Percentiles rank a stretch among this genome's conserved stretches.
Conservation (phyloP, 2,113 vertebrate species). For the Scatophagus argus region DNA sequence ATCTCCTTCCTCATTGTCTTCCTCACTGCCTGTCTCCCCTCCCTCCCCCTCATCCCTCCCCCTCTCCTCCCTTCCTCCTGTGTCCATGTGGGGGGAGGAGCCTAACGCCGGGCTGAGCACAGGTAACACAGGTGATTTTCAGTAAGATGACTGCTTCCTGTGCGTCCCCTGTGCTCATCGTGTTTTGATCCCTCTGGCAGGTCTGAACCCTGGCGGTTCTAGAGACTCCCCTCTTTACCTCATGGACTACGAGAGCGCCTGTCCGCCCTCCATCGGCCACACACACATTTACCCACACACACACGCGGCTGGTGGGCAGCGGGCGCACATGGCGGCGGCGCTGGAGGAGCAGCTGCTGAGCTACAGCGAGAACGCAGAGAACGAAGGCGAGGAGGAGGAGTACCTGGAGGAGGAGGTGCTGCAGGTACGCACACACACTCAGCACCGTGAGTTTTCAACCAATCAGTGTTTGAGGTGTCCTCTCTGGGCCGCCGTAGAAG, state of each 20-base stretch:
- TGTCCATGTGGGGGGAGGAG: slow-evolving; percentile 63
- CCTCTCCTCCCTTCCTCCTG: slow-evolving; percentile 57
- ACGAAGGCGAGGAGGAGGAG: slow-evolving; percentile 77
- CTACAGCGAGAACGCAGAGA: slow-evolving; percentile 84
- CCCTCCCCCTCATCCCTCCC: slow-evolving; percentile 72
- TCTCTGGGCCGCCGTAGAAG: too few relatives aligned
- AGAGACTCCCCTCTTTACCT: slow-evolving; percentile 70
- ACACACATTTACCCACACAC: not conserved
- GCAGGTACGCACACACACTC: slow-evolving; percentile 78
- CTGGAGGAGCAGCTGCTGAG: slow-evolving; percentile 80
- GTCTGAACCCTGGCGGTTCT: slow-evolving; percentile 28
- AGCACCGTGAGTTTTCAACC: not conserved
- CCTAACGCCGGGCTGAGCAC: slow-evolving; percentile 26
- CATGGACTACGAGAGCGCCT: slow-evolving; percentile 83
- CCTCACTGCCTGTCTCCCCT: slow-evolving; percentile 75
- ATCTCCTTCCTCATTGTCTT: slow-evolving; percentile 74
- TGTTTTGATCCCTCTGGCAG: not conserved
- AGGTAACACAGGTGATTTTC: slow-evolving; percentile 27
- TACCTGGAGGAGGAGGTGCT: slow-evolving; percentile 83
- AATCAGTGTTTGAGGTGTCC: not conserved
- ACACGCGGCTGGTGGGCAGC: not conserved
- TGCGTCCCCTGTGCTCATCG: not conserved
- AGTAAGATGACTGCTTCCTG: not conserved
- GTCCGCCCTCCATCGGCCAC: slow-evolving; percentile 2
- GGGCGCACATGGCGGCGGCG: not conserved